Base-by-base conservation (phyloP, 2,797 vertebrate species). In the Margarornis squamiger region DNA sequence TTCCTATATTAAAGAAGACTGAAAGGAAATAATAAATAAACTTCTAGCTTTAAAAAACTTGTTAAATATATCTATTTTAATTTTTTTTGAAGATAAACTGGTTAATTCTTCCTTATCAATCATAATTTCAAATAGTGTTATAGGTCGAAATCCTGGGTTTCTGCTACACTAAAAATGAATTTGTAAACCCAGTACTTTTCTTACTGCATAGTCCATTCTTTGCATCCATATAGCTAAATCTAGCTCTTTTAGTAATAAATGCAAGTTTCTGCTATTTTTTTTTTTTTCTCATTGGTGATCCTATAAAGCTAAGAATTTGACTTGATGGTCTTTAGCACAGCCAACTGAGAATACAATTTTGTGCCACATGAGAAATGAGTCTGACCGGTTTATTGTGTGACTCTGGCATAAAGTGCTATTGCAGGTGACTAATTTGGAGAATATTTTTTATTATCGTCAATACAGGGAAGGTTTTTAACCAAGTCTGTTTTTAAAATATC, bases 141-240 rank as follows among this genome's bases (percentile, higher is more conserved):
- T 4, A 18, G 26, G 2, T 76, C 63, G 90, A 49, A 34, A 46
- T 68, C 9, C 49, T 24, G 11, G 4, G 72, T 68, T 86, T 54
- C 46, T 72, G 26, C 15, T 83, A 24, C 18, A 71, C 2, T 30
- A 62, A 61, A 89, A 82, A 6, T 4, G 0, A 67, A 20, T 67
- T 49, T 63, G 5, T 72, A 77, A 95, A 86, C 14, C 3, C 17
- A n/a, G 5, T 23, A 39, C 8, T 38, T 76, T 62, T 76, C 14
- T 80, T 59, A n/a, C 2, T 5, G 3, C 0, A 0, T 18, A 21
- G 5, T 43, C 14, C 54, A 4, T 67, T 81, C 10, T 43, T 62
- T 48, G 7, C 22, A 51, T 55, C 4, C 1, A 0, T 57, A 32
- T 6, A 76, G 15, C 17, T 61, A 27, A 62, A 8, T 51, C 24